These are phyloP conservation scores for Gobiocypris rarus DNA, from an alignment of 2,113 vertebrate genomes.

Conservation along the genomic window DNA sequence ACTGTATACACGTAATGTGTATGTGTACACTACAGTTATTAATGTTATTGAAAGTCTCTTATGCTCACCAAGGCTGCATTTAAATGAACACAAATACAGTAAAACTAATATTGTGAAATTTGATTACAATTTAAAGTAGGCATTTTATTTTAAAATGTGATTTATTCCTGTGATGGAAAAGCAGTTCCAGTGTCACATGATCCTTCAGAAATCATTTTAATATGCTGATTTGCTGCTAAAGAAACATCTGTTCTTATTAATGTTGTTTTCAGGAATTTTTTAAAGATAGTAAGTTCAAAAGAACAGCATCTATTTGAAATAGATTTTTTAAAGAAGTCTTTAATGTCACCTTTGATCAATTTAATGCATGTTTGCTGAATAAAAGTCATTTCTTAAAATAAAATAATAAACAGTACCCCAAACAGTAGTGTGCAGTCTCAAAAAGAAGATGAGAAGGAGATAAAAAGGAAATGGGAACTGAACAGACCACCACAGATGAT, in stretches of 20 bases:
- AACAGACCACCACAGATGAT: constrained; percentile 21
- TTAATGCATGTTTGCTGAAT: not conserved
- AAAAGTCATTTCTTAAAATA: no score
- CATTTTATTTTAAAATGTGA: not conserved
- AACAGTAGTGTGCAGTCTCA: not conserved
- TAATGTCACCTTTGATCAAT: not conserved
- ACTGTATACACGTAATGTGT: not conserved
- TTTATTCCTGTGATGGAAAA: not conserved
- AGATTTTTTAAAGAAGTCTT: not conserved
- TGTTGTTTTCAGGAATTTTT: not conserved
- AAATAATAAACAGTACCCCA: no score
- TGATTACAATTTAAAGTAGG: not conserved
- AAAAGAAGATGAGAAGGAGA: not conserved
- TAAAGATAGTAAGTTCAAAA: not conserved
- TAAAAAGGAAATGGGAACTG: not conserved
- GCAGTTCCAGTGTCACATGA: not conserved
- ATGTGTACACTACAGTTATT: not conserved
- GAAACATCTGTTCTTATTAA: not conserved
- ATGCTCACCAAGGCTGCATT: not conserved
- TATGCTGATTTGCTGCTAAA: not conserved
- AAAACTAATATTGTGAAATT: not conserved
- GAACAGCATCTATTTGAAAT: not conserved
- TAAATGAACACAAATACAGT: not conserved
- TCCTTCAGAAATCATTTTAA: not conserved
- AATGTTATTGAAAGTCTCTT: not conserved